Conservation (phyloP, 2,888 invertebrate genomes). For the Notocelia uddmanniana region DNA sequence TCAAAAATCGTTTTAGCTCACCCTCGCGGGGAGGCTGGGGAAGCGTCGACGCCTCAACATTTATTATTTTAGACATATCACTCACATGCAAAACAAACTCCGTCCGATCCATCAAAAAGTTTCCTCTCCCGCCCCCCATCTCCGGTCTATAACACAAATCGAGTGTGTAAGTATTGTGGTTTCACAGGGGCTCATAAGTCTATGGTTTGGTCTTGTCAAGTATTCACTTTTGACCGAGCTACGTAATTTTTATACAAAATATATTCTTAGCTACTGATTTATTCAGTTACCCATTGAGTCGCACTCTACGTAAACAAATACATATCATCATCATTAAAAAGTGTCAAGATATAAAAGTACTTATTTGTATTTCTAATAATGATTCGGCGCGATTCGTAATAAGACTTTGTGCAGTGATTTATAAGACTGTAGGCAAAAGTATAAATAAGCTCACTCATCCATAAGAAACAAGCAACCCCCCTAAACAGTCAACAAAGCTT, state of each 20-base stretch:
- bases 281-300: neutral
- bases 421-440: slow-evolving; percentile 56
- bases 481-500: slow-evolving; percentile 85
- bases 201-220: slow-evolving; percentile 48
- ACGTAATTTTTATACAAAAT: neutral
- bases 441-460: slow-evolving; percentile 83
- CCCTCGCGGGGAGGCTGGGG: slow-evolving; percentile 75
- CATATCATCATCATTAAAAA: neutral
- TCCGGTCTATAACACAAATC: slow-evolving; percentile 74
- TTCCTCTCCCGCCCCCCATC: slow-evolving; percentile 65
- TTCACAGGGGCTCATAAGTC: slow-evolving; percentile 55
- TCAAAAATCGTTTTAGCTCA: slow-evolving; percentile 86
- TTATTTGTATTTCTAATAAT: slow-evolving; percentile 8
- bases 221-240: slow-evolving; percentile 47
- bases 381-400: slow-evolving; percentile 14
- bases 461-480: slow-evolving; percentile 84
- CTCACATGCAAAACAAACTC: slow-evolving; percentile 86
- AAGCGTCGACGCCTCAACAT: slow-evolving; percentile 85
- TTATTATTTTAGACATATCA: slow-evolving; percentile 87
- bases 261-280: neutral
- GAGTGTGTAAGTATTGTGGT: slow-evolving; percentile 83
- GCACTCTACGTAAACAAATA: neutral
- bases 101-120: slow-evolving; percentile 86
- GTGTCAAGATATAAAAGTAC: slow-evolving; percentile 1
- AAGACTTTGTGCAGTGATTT: slow-evolving; percentile 35